Conservation (phyloP, 1,140 invertebrate species). For the Bombus cullumanus region DNA sequence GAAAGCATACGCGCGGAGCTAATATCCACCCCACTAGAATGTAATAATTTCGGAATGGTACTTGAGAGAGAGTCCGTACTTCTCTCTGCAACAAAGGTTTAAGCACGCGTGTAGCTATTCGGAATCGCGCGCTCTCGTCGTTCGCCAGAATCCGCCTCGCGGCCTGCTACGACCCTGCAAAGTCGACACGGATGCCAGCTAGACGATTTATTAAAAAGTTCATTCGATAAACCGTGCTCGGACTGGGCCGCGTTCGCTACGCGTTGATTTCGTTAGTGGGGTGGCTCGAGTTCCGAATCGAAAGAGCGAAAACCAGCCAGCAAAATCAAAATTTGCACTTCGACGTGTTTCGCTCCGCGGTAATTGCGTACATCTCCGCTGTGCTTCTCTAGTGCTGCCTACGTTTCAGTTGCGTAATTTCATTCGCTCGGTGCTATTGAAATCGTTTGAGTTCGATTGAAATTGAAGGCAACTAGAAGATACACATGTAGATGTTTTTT, state of each 20-base stretch:
- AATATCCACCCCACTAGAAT: conserved; percentile 80
- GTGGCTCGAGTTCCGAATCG: neutral
- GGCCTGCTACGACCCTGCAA: too few species aligned
- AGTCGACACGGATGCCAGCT: too few species aligned
- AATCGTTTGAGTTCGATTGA: conserved; percentile 1
- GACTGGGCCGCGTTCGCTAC: too few species aligned
- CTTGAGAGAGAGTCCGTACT: conserved; percentile 69
- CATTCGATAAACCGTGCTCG: conserved; percentile 7
- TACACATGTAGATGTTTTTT: rapidly evolving
- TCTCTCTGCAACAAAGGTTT: conserved; percentile 72
- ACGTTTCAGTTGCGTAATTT: neutral
- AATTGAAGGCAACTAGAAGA: neutral
- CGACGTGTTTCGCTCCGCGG: neutral
- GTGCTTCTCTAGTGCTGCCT: neutral
- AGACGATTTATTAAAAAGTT: conserved; percentile 63
- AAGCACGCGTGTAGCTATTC: conserved; percentile 69
- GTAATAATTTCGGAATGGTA: conserved; percentile 82
- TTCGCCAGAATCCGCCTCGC: conserved; percentile 34
- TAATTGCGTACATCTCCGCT: neutral
- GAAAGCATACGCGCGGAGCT: conserved; percentile 80
- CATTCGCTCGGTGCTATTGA: neutral
- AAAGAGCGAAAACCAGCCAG: conserved; percentile 10
- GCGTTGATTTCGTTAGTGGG: conserved; percentile 36
- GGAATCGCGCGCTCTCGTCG: conserved; percentile 39
- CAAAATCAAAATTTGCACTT: conserved; percentile 50